Evolutionary conservation across 2,797 vertebrate genomes (phyloP).

Genomic region (Lutjanus campechanus): DNA sequence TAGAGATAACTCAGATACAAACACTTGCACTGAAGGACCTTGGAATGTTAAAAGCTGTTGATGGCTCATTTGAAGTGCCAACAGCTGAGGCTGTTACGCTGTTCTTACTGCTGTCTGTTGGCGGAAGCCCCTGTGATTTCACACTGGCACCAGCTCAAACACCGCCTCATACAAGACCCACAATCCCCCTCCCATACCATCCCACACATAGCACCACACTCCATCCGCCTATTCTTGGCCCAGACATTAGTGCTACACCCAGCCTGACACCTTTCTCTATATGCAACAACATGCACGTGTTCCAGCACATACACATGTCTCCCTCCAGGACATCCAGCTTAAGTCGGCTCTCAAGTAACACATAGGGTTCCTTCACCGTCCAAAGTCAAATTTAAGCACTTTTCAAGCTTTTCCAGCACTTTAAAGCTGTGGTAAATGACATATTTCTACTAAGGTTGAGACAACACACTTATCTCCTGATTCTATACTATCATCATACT

Average conservation of each 20-base stretch:
- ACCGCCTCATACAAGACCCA: conserved; percentile 61
- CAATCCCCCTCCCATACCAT: conserved; percentile 51
- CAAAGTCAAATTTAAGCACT: no score
- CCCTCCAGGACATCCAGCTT: conserved; percentile 34
- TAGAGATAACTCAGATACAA: conserved; percentile 64
- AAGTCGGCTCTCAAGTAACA: conserved; percentile 44
- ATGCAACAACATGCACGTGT: conserved; percentile 49
- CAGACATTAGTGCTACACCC: conserved; percentile 49
- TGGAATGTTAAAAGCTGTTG: conserved; percentile 82
- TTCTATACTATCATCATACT: no score
- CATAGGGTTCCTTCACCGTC: neutral
- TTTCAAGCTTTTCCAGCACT: no score
- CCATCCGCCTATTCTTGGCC: conserved; percentile 73
- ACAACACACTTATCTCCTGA: no score
- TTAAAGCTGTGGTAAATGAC: no score
- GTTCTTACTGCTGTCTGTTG: conserved; percentile 71
- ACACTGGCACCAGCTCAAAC: conserved; percentile 82
- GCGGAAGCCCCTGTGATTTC: conserved; percentile 80
- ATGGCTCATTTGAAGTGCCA: conserved; percentile 85
- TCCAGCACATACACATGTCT: conserved; percentile 26
- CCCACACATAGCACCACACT: conserved; percentile 65
- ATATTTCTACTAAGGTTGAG: no score
- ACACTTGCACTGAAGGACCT: conserved; percentile 66
- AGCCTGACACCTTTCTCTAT: conserved; percentile 56
- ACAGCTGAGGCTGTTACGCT: conserved; percentile 81